Evolutionary conservation across 1,140 invertebrate species (phyloP), one percentile per base, ranked within the genome.

Genomic region (Neomicropteryx cornuta): DNA sequence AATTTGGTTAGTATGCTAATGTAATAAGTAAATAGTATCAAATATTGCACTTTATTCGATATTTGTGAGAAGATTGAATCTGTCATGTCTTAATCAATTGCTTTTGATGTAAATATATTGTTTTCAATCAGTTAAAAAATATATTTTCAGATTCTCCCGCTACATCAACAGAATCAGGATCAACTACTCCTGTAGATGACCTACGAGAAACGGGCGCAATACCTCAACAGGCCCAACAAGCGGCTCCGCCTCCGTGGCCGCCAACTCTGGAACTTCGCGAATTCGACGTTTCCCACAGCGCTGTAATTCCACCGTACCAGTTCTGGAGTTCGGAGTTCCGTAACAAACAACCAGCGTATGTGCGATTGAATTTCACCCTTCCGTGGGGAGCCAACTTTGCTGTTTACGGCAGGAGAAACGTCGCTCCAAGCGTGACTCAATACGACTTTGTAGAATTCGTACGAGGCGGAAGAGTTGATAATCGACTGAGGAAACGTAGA

Each of bases 401-500:
- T 19, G 84, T 97, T 36, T 97, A 92, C 64, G 89, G 89, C 3
- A 73, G 91, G 43, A 73, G 88, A 44, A 94, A 93, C 60, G 83
- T 89, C 17, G 84, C 87, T 1, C 92, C 93, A 1, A 91, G 88
- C 52, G 86, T 96, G 41, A 94, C 90, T 18, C 88, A 95, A 59
- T 93, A 95, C 58, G 92, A 96, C 58, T 94, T 97, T 58, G 85
- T 88, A 13, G 87, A 95, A 68, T 89, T 91, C 55, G 81, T 91
- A 44, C 81, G 83, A 53, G 85, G 84, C 14, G 85, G 85, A 17
- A 70, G 83, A 16, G 67, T 88, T 3, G 83, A 87, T 53, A 78
- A 84, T 48, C 71, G 83, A 48, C 63, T 82, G 34, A 71, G 81
- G 47, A 68, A 64, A 52, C 52, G 64, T 45, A 65, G 62, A 33